Conservation (phyloP, 1,140 invertebrate genomes). For the Drosophila insularis region DNA sequence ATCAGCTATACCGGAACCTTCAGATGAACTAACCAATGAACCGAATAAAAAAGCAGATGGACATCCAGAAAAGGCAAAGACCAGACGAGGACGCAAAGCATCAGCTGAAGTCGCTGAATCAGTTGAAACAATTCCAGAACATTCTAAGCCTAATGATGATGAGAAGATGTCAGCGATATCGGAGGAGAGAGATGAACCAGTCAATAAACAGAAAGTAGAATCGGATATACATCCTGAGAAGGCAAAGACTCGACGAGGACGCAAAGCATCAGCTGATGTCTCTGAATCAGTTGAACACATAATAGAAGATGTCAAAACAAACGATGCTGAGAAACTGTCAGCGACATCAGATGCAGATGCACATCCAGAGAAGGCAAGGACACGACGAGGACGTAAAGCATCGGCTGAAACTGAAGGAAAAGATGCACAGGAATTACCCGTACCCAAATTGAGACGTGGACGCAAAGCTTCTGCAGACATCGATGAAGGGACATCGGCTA, state of each 20-base stretch:
- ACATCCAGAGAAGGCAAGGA: not conserved
- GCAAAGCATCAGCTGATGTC: not conserved
- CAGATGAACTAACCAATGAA: not conserved
- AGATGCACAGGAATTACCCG: not conserved
- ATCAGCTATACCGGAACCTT: not conserved
- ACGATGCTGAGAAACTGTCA: not conserved
- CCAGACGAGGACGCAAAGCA: not conserved
- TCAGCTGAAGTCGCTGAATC: not conserved
- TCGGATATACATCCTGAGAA: not conserved
- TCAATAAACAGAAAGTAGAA: not conserved
- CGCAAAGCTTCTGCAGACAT: slow-evolving; percentile 20
- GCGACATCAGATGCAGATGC: not conserved
- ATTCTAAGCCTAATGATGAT: not conserved
- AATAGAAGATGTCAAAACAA: not conserved
- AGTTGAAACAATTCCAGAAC: not conserved
- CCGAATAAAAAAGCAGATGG: not conserved
- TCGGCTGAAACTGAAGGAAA: slow-evolving; percentile 13
- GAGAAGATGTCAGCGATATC: not conserved
- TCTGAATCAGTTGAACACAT: not conserved
- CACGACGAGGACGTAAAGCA: not conserved
- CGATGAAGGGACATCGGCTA: not conserved
- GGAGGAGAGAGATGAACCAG: not conserved
- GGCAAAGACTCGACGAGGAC: not conserved
- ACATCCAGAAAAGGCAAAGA: not conserved
- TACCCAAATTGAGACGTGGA: slow-evolving; percentile 17